phyloP scores from a whole-genome alignment of 64 coral and sea anemone species.

The Montipora cactus region DNA sequence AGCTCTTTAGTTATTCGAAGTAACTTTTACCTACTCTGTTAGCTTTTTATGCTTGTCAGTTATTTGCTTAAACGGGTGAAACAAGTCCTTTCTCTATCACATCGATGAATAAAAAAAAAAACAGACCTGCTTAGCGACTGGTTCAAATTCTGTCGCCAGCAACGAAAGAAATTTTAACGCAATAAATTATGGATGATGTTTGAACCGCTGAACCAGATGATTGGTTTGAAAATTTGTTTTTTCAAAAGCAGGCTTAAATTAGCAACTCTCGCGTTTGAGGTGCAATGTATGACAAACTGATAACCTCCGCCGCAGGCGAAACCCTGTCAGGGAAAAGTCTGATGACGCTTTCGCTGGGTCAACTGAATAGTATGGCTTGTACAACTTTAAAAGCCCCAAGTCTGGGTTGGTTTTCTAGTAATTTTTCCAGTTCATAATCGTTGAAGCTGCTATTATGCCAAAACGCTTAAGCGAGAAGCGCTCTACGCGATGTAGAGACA shows the following conservation, averaged over 20 bases:
- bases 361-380: neutral
- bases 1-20: too few relatives aligned
- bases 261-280: neutral
- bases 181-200: slow-evolving; percentile 42
- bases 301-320: too few relatives aligned
- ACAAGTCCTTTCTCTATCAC: too few relatives aligned
- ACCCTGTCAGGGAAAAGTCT: neutral
- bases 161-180: neutral
- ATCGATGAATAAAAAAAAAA: too few relatives aligned
- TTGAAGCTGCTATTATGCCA: neutral
- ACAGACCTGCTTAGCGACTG: too few relatives aligned
- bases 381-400: neutral
- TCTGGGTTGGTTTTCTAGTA: neutral
- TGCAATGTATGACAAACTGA: neutral
- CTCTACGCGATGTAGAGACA: neutral
- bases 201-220: neutral
- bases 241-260: neutral
- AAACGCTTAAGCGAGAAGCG: neutral
- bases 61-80: too few relatives aligned
- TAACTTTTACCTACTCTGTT: too few relatives aligned
- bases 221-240: slow-evolving; percentile 4
- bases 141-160: neutral
- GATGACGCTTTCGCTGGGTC: neutral
- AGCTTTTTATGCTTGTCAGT: too few relatives aligned
- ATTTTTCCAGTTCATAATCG: neutral